phyloP scores from a whole-genome alignment of 2,113 vertebrate species.

The Cnemophilus loriae region DNA sequence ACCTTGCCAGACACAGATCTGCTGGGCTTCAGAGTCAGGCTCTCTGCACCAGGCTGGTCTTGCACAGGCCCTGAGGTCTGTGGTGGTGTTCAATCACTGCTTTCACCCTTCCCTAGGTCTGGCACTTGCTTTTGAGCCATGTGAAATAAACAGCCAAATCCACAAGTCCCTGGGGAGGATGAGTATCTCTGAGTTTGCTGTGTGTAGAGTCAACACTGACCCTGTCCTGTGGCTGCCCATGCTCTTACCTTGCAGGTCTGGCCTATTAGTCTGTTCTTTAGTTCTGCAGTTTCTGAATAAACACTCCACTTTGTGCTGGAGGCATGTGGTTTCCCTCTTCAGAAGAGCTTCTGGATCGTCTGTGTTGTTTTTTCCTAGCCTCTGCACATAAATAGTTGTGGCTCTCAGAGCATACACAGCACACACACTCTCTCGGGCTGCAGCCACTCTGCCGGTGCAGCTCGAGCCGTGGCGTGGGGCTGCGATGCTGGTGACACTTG shows the following conservation, averaged over 20 bases:
- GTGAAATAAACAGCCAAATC: not conserved
- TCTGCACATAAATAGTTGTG: not conserved
- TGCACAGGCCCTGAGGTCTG: not conserved
- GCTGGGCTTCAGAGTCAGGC: not conserved
- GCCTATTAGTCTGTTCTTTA: not conserved
- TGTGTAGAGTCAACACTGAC: not conserved
- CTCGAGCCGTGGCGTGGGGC: rapidly evolving
- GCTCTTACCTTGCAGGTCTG: not conserved
- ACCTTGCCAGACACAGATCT: not conserved
- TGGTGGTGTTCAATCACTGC: not conserved
- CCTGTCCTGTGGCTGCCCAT: not conserved
- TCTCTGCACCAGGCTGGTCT: not conserved
- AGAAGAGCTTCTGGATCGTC: not conserved
- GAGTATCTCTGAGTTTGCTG: not conserved
- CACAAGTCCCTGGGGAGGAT: not conserved
- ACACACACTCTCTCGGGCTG: not conserved
- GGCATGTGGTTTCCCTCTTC: not conserved
- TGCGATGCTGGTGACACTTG: not conserved
- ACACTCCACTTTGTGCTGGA: not conserved
- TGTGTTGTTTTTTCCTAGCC: not conserved
- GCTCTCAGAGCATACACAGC: not conserved
- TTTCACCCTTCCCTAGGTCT: not conserved
- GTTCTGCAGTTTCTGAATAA: not conserved
- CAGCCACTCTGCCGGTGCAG: rapidly evolving
- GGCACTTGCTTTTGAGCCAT: not conserved